Base-by-base conservation (phyloP, 2,797 vertebrate genomes). In the Oryzias sinensis region DNA sequence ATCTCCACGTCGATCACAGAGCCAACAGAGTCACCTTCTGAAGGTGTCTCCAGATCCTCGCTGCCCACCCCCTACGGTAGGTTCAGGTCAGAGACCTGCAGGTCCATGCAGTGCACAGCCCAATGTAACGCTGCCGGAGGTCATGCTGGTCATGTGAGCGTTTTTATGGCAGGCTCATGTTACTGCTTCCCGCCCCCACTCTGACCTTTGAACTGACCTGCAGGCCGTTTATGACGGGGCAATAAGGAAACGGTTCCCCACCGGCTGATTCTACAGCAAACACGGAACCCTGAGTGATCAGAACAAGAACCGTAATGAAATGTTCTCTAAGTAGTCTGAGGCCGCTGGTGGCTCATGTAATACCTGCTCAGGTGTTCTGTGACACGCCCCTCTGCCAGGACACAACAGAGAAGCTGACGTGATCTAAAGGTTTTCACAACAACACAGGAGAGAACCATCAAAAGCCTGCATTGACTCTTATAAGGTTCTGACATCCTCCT, bases 1-100 rank as follows among this genome's bases (percentile, higher is more conserved):
- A 96, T 99, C 88, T 93, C 93, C 95, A 95, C 82, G 81, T 95
- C 84, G 94, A 87, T 64, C 92, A 95, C 79, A 91, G 91, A 76
- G 90, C 76, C 70, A 93, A 92, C 5, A n/a, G n/a, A 94, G 95
- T 15, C 97, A 97, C 69, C 85, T 94, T 71, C 92, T 98, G 83
- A 97, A 95, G 80, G 94, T 99, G 82, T 98, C 70, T 98, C 97
- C 74, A 91, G 93, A 97, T 99, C n/a, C 78, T 98, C 96, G 27
- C 86, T 99, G 53, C 97, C 97, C 78, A 94, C 94, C 33, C 97
- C 97, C 66, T 56, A 95, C 95, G 80, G 97, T 99, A 94, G 98
- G 96, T 97, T 50, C 50, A 40, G 44, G 14, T 70, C 66, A 62
- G 13, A 6, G 14, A 61, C 22, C 61, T 60, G 62, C 58, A 69